Percentiles rank a stretch among this genome's conserved stretches.
Evolutionary conservation across 2,113 vertebrate genomes (phyloP).

Genomic region (Diglossa brunneiventris): DNA sequence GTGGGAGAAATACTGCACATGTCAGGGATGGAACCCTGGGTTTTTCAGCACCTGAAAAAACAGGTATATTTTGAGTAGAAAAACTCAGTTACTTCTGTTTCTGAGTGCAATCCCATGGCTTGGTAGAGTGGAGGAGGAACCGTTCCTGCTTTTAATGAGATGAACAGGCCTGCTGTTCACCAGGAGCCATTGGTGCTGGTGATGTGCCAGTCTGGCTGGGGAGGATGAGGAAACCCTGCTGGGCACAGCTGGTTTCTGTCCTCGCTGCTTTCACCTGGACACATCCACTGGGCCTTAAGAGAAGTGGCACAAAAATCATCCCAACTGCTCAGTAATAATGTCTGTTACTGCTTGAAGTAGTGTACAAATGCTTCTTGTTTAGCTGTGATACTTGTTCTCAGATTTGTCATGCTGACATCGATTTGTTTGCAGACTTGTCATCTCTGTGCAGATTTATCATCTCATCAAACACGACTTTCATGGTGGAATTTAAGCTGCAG

Average conservation of each 20-base stretch:
- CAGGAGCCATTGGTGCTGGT: background rate
- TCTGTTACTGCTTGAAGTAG: background rate
- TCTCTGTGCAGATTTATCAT: background rate
- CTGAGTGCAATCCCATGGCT: rapidly evolving
- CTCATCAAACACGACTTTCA: background rate
- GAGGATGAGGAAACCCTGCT: background rate
- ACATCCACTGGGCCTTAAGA: background rate
- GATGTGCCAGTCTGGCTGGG: background rate
- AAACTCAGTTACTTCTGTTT: background rate
- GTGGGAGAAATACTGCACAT: rapidly evolving
- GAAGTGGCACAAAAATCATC: background rate
- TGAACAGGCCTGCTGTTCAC: background rate
- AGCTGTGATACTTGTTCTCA: background rate
- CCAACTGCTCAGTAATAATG: background rate
- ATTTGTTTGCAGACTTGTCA: conserved; percentile 45
- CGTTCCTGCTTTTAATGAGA: background rate
- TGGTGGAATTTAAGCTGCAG: background rate
- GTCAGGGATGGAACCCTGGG: background rate
- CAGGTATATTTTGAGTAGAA: background rate
- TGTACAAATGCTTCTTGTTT: background rate
- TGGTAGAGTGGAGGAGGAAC: background rate
- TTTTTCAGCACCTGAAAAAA: background rate
- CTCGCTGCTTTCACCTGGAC: background rate
- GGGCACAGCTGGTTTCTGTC: background rate
- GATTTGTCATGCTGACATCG: background rate